A percentile compares a stretch with the other conserved stretches of the same genome.
Conservation (phyloP, 1,140 invertebrate species). For the Cotesia vestalis region DNA sequence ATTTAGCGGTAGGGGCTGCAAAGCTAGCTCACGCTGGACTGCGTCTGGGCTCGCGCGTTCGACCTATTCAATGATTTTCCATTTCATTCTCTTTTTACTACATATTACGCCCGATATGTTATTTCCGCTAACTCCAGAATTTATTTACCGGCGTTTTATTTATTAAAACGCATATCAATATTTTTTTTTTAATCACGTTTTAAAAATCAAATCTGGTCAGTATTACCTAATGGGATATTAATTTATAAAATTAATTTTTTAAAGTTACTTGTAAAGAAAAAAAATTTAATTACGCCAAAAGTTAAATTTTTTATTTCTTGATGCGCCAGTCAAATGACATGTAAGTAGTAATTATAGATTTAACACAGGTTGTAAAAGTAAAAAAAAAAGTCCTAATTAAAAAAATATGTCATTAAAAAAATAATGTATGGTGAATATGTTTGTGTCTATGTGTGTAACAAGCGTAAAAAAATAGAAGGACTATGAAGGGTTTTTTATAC, state of each 20-base stretch:
- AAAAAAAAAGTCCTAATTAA: too few relatives aligned
- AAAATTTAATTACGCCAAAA: too few relatives aligned
- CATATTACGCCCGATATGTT: not conserved
- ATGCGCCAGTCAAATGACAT: too few relatives aligned
- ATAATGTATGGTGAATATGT: not conserved
- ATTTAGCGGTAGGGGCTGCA: not conserved
- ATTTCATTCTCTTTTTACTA: conserved; percentile 8
- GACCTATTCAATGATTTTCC: conserved; percentile 9
- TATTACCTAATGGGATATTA: too few relatives aligned
- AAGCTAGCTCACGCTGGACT: not conserved
- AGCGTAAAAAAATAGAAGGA: conserved; percentile 9
- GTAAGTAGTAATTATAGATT: too few relatives aligned
- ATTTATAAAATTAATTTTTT: too few relatives aligned
- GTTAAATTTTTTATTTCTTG: too few relatives aligned
- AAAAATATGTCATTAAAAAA: not conserved
- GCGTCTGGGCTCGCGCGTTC: not conserved
- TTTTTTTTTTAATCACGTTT: too few relatives aligned
- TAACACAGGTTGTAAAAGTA: too few relatives aligned
- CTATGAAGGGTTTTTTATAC: conserved; percentile 1
- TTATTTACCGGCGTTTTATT: too few relatives aligned
- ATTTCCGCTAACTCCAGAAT: conserved; percentile 3
- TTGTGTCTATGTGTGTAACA: not conserved
- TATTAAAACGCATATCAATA: conserved; percentile 4
- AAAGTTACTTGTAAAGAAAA: too few relatives aligned
- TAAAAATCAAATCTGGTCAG: too few relatives aligned